Percentiles rank a stretch among this genome's conserved stretches.
Evolutionary conservation across 2,888 invertebrate genomes (phyloP).

Genomic region (Heliconius ismenius): DNA sequence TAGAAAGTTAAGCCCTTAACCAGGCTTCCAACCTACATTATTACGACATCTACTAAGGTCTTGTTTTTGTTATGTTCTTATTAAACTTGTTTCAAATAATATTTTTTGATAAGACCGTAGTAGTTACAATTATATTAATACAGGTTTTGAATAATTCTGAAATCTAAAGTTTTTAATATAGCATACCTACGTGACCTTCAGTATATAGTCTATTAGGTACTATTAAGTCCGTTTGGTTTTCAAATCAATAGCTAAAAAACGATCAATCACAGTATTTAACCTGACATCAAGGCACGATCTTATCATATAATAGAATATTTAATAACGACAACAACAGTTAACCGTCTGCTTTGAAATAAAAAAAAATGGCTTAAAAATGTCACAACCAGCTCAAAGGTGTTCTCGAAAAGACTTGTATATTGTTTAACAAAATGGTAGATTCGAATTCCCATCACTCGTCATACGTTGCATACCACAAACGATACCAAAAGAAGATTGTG

Average conservation of each 20-base stretch:
- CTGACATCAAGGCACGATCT: conserved; percentile 60
- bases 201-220: conserved; percentile 1
- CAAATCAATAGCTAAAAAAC: conserved; percentile 51
- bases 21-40: no score
- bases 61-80: no score
- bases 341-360: conserved; percentile 36
- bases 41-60: no score
- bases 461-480: conserved; percentile 46
- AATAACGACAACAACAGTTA: conserved; percentile 59
- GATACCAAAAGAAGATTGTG: conserved; percentile 47
- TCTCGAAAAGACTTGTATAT: conserved; percentile 21
- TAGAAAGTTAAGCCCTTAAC: no score
- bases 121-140: no score
- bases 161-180: background rate
- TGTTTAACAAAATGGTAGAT: conserved; percentile 39
- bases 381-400: conserved; percentile 28
- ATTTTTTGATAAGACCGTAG: no score
- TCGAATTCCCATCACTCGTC: conserved; percentile 43
- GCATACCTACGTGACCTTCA: background rate
- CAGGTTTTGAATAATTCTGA: background rate
- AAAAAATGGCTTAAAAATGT: conserved; percentile 33
- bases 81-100: no score
- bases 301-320: conserved; percentile 74
- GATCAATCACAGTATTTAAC: conserved; percentile 74
- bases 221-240: conserved; percentile 37